Base-by-base conservation (phyloP, 2,888 invertebrate genomes). In the Drymonia ruficornis region DNA sequence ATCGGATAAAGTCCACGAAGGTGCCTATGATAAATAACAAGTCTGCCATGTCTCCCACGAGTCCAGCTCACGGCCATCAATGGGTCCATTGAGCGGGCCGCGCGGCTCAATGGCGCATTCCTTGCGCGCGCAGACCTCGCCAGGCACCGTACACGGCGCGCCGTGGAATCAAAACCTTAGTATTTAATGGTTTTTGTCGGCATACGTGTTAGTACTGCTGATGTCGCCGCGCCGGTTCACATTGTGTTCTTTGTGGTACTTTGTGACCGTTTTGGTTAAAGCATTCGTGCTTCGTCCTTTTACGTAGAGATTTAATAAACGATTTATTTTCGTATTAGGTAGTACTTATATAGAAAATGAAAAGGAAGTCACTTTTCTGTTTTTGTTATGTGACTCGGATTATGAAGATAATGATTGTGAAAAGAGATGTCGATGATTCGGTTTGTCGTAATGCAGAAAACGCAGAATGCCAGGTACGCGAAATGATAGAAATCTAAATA, bases 61-160 rank as follows among this genome's bases (percentile, higher is more conserved):
- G 12, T 31, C 31, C 31, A 31, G 12, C 31, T 31, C 11, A 18
- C 18, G 18, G 13, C 11, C 11, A 54, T 71, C 56, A 70, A 62
- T 68, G 62, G 56, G 38, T 68, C 70, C 83, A 82, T 79, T 81
- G 75, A 82, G 71, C 31, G 31, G 52, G 60, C 53, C 54, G 53
- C 45, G 49, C 58, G 53, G 59, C 62, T 83, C 76, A 82, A 83
- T 82, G 83, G 63, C 72, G 66, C 82, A 80, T 76, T 73, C 72
- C 70, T 62, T 68, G 78, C 76, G 77, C 76, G 76, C 77, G 74
- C 77, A 75, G 72, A 70, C 70, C 56, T 51, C 58, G 61, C 61
- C 50, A 52, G 49, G 40, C 47, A 38, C 75, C 76, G 65, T 70
- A 74, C 71, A 74, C 58, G 75, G 73, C 69, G 52, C 59, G 67